Conservation (phyloP, 92 coral and sea anemone species). For the Parazoanthus darwini region DNA sequence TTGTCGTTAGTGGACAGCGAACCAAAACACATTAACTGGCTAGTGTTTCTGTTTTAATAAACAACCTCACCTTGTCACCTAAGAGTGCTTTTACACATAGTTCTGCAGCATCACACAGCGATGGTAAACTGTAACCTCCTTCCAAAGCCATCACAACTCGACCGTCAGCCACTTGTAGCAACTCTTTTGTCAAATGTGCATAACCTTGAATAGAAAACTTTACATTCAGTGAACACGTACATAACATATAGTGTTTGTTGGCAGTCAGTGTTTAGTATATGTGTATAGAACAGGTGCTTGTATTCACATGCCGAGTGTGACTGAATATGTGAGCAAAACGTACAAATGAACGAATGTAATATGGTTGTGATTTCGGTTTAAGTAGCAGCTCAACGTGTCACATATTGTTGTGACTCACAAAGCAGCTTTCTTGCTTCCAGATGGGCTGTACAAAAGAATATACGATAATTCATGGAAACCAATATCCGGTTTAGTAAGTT, state of each 20-base stretch:
- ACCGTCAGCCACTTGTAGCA: conserved; percentile 94
- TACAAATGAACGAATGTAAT: no score
- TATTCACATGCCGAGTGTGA: background rate
- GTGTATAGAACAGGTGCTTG: background rate
- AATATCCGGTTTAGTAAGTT: no score
- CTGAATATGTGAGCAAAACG: background rate
- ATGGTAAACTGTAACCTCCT: conserved; percentile 97
- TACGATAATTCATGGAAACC: no score
- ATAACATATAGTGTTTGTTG: background rate
- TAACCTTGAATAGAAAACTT: conserved; percentile 64
- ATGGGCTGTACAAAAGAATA: no score
- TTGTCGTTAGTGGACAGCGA: background rate
- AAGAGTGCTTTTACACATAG: conserved; percentile 90
- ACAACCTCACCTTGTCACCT: conserved; percentile 76
- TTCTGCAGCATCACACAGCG: conserved; percentile 96
- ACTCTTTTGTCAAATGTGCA: conserved; percentile 93
- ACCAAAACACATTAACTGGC: no score
- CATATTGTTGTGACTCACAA: no score
- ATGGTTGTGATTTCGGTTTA: no score
- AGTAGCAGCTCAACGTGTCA: no score
- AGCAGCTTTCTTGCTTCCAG: no score
- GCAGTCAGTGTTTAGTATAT: background rate
- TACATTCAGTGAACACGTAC: background rate
- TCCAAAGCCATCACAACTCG: conserved; percentile 92
- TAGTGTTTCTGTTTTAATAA: background rate